Evolutionary conservation across 2,888 invertebrate genomes (phyloP).

Genomic region (Meiosimyza decipiens): DNA sequence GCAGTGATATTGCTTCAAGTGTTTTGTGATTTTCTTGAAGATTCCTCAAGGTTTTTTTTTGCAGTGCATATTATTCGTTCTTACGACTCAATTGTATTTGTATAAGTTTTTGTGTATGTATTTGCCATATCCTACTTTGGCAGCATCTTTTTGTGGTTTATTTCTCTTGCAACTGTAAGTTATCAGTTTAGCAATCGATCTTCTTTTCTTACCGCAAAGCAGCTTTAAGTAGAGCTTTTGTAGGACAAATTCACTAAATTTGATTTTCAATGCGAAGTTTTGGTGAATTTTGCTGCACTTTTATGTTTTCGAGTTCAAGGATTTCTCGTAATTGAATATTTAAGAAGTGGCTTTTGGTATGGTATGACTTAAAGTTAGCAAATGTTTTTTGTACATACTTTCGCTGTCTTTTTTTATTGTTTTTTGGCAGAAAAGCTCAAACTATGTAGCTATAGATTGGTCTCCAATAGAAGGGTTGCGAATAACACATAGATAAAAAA

Average conservation of each 20-base stretch:
- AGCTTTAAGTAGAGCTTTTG: background rate
- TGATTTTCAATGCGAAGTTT: background rate
- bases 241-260: conserved; percentile 14
- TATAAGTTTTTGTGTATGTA: background rate
- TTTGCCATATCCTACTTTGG: conserved; percentile 6
- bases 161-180: background rate
- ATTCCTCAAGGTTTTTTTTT: conserved; percentile 4
- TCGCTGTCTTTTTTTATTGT: too few species aligned
- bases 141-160: background rate
- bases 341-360: too few species aligned
- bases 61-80: background rate
- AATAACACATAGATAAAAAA: too few species aligned
- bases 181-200: conserved; percentile 27
- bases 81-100: background rate
- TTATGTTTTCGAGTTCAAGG: too few species aligned
- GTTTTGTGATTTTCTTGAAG: conserved; percentile 7
- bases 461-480: too few species aligned
- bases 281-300: background rate
- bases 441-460: too few species aligned
- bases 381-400: too few species aligned
- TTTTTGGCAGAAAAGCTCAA: too few species aligned
- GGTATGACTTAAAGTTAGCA: too few species aligned
- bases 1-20: conserved; percentile 16
- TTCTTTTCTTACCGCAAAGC: conserved; percentile 11
- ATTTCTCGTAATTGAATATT: too few species aligned